Evolutionary conservation across 2,113 vertebrate species (phyloP), one percentile per base, ranked within the genome.

Genomic region (Malurus alboscapulatus): DNA sequence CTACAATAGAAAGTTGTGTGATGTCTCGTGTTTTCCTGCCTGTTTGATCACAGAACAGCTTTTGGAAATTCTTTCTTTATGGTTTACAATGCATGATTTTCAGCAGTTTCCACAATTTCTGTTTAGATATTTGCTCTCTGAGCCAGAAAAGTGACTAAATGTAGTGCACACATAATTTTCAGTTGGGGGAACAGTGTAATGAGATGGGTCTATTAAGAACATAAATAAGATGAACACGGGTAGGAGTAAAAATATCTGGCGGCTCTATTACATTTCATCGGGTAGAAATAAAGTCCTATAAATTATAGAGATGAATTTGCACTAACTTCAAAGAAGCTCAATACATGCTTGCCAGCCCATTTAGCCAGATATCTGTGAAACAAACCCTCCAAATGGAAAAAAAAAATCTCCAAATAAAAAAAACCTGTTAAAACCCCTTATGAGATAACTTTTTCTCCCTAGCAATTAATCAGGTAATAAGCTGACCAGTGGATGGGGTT

Each of bases 381-480:
- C 45, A 84, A 58, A 20, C 0, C 4, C 5, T 7, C 3, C 2
- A 67, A 90, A 38, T 0, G 3, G 40, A 82, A 26, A 2, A 51
- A 50, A 2, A 51, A 50, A 73, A 6, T 1, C 11, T 65, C 10
- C 4, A 90, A 54, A 73, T 54, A 58, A 32, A 73, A 58, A 57
- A 53, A 17, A 30, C 2, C 3, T 38, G 5, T 10, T 58, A 68
- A 27, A 36, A 57, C 7, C 7, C 32, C 13, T 58, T 74, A 38
- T 50, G 50, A 83, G 22, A 38, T 88, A 7, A 38, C 50, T 55
- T 21, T 36, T 40, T 3, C 5, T 5, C 21, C 7, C 20, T 8
- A 77, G 24, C 21, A 59, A 15, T 65, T 54, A 61, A 50, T 38
- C 21, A 69, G 20, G 2, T 58, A 20, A 16, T 51, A 58, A 50